Percentiles rank a stretch among this genome's conserved stretches.
Evolutionary conservation across 2,113 vertebrate genomes (phyloP).

Genomic region (Herpetotheres cachinnans): DNA sequence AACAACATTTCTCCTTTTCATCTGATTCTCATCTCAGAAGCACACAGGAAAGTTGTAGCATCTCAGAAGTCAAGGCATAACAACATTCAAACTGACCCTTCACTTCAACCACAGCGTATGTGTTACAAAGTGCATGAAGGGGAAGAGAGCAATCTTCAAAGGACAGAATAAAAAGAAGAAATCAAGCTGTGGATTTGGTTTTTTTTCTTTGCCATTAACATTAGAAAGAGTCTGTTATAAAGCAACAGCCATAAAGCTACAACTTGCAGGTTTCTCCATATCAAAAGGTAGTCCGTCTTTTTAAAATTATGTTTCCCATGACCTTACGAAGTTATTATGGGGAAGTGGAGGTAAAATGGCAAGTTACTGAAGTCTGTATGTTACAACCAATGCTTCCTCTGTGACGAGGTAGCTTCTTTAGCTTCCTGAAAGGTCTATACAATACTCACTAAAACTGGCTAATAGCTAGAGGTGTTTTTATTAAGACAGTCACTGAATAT

Average conservation of each 20-base stretch:
- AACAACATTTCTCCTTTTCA: background rate
- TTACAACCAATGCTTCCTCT: background rate
- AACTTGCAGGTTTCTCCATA: too few species aligned
- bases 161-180: background rate
- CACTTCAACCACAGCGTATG: background rate
- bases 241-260: background rate
- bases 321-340: rapidly evolving
- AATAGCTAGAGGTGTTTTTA: background rate
- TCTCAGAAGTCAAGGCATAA: background rate
- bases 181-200: background rate
- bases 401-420: background rate
- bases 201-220: background rate
- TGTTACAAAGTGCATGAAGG: background rate
- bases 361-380: background rate
- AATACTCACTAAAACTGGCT: background rate
- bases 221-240: background rate
- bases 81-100: background rate
- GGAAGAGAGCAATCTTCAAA: background rate
- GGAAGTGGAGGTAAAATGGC: background rate
- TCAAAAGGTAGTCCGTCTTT: background rate
- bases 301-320: background rate
- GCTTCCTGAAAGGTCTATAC: background rate
- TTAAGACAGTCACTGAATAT: background rate
- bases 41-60: background rate
- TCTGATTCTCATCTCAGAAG: background rate